Base-by-base conservation (phyloP, 2,888 invertebrate genomes). In the Thyatira batis region DNA sequence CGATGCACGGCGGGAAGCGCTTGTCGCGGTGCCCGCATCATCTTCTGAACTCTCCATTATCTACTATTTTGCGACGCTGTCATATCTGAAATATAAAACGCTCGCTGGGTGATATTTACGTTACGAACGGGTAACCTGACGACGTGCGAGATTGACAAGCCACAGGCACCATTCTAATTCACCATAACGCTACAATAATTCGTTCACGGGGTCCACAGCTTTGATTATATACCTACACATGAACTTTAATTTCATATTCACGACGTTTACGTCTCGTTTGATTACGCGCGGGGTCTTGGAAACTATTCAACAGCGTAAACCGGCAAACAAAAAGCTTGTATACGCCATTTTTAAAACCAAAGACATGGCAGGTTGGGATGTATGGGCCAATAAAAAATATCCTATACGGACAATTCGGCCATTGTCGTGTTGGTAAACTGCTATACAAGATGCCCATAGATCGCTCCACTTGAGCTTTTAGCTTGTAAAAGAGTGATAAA, bases 301-400 rank as follows among this genome's bases (percentile, higher is more conserved):
- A 87, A 87, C 83, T 83, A 82, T 88, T 92, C 86, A 92, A 86
- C 85, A 87, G 85, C 87, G 84, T 90, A 91, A 88, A 92, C 92
- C 92, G 93, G 92, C 93, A 91, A 92, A 92, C 93, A 92, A 93
- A 92, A 92, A 92, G 92, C 92, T 92, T 92, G 92, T 92, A 92
- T 92, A 92, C 93, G 93, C 93, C 93, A 93, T 93, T 92, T 93
- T 93, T 92, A 92, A 92, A 92, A 92, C 91, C 92, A 89, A 91
- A 92, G 92, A 92, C 92, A 92, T 90, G 91, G 90, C 91, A 91
- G 90, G 88, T 87, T 85, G 85, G 80, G 85, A 84, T 86, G 86
- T 88, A 86, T 81, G 84, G 83, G 88, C 91, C 91, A 89, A 91
- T 91, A 92, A 92, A 92, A 92, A 92, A 92, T 91, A 89, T 89